Evolutionary conservation across 2,888 invertebrate genomes (phyloP).

Genomic region (Aleiodes alternator): DNA sequence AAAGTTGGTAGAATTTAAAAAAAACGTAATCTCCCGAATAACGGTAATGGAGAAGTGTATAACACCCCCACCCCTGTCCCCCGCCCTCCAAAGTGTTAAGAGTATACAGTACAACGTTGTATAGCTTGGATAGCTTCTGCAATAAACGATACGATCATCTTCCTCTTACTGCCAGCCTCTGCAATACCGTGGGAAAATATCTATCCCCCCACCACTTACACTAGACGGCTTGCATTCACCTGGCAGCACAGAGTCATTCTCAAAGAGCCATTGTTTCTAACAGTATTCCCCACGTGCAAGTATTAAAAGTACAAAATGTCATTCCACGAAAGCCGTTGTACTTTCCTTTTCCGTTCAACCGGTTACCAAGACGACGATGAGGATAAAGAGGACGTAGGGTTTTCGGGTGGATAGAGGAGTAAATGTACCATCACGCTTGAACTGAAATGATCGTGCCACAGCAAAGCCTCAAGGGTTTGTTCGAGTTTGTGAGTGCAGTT

Average conservation of each 20-base stretch:
- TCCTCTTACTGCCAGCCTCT: constrained; percentile 30
- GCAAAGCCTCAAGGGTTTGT: constrained; percentile 40
- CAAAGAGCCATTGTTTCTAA: constrained; percentile 52
- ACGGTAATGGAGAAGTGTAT: constrained; percentile 55
- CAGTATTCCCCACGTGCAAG: constrained; percentile 43
- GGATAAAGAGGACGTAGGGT: constrained; percentile 11
- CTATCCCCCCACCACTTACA: constrained; percentile 13
- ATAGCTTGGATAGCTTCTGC: constrained; percentile 37
- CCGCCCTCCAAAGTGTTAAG: constrained; percentile 52
- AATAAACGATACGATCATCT: constrained; percentile 55
- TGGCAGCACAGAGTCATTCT: constrained; percentile 50
- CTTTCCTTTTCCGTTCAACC: constrained; percentile 35
- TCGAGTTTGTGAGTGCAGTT: constrained; percentile 31
- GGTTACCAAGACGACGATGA: constrained; percentile 20
- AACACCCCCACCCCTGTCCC: constrained; percentile 34
- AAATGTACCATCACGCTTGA: constrained; percentile 31
- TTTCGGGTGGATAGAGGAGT: constrained; percentile 15
- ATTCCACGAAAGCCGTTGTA: constrained; percentile 50
- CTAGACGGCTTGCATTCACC: constrained; percentile 37
- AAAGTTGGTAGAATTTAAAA: constrained; percentile 43
- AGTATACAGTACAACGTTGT: constrained; percentile 44
- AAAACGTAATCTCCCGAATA: constrained; percentile 55
- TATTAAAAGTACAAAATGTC: constrained; percentile 56
- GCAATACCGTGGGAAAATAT: constrained; percentile 29
- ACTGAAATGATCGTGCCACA: constrained; percentile 29